These are phyloP conservation scores for Druceiella hillmani DNA, from an alignment of 2,888 invertebrate genomes.

Conservation along the genomic window DNA sequence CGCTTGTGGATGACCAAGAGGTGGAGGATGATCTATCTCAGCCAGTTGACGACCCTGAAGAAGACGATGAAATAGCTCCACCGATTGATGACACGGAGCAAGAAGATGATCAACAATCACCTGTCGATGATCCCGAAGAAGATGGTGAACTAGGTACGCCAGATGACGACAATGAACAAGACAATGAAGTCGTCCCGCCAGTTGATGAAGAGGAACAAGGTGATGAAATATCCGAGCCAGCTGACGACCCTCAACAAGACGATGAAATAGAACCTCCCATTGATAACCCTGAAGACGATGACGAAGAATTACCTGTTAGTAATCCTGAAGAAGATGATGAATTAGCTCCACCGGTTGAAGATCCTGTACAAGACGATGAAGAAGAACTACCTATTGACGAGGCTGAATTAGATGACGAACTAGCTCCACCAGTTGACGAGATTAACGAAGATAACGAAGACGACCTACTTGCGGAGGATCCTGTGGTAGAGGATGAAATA, in stretches of 20 bases:
- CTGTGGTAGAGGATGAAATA: slow-evolving; percentile 9
- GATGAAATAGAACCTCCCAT: neutral
- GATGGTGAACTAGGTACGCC: too few species aligned
- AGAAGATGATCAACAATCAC: too few species aligned
- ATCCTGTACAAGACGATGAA: too few species aligned
- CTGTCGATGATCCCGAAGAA: too few species aligned
- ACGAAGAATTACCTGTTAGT: slow-evolving; percentile 9
- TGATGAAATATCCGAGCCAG: slow-evolving; percentile 7
- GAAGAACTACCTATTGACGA: too few species aligned
- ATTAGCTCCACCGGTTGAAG: too few species aligned
- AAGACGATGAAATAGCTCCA: neutral
- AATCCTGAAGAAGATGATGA: slow-evolving; percentile 7
- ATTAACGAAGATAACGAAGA: slow-evolving; percentile 1
- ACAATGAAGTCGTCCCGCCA: too few species aligned
- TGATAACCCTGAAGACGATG: slow-evolving; percentile 7
- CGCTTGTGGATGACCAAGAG: too few species aligned
- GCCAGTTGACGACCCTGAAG: neutral
- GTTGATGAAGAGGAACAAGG: slow-evolving; percentile 7
- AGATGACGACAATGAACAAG: slow-evolving; percentile 12
- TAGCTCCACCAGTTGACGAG: slow-evolving; percentile 7
- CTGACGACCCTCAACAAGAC: slow-evolving; percentile 5
- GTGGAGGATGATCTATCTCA: too few species aligned
- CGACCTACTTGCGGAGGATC: slow-evolving; percentile 8
- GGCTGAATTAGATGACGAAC: slow-evolving; percentile 2
- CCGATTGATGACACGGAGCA: too few species aligned